Evolutionary conservation across 2,888 invertebrate genomes (phyloP), one percentile per base, ranked within the genome.

Genomic region (Drosophila hawaiiensis): DNA sequence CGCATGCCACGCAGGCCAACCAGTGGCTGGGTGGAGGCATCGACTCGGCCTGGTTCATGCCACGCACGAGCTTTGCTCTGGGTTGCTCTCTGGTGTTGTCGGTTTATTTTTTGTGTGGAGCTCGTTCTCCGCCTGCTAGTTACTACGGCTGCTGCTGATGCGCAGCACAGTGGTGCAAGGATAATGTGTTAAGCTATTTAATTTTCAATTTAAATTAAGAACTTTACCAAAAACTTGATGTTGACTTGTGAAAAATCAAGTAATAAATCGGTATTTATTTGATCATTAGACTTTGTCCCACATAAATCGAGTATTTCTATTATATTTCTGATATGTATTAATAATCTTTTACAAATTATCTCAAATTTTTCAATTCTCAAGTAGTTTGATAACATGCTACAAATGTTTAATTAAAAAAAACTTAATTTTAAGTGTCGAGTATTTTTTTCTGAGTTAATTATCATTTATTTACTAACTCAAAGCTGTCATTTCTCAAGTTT

Each of bases 21-120:
- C 47, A 47, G 16, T 22, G 47, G 22, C 25, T 25, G 25, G 47
- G 47, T 47, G 63, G 35, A 37, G 33, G 33, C 53, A 53, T 22
- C 47, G 22, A n/a, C 43, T 66, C 62, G 56, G 71, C 70, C 67
- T 69, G 75, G 69, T 74, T 33, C 59, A 71, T 35, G 59, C 75
- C 90, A 84, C 76, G 73, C 77, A 76, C 87, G 82, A 86, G 79
- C 75, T 80, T 67, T 60, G 56, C 59, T 63, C 60, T 65, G 62
- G 62, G 56, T 58, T 78, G 74, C 19, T 29, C 37, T n/a, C 35
- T 25, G 35, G 25, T 41, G 25, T 41, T 69, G 53, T 58, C 53
- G 37, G 37, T 28, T 19, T 14, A 35, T 52, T 43, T 25, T 41
- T 35, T 68, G n/a, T 35, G 28, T 49, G 47, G 9, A 37, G 55